A percentile compares a stretch with the other conserved stretches of the same genome.
Evolutionary conservation across 2,113 vertebrate genomes (phyloP).

Genomic region (Pygoscelis antarcticus): DNA sequence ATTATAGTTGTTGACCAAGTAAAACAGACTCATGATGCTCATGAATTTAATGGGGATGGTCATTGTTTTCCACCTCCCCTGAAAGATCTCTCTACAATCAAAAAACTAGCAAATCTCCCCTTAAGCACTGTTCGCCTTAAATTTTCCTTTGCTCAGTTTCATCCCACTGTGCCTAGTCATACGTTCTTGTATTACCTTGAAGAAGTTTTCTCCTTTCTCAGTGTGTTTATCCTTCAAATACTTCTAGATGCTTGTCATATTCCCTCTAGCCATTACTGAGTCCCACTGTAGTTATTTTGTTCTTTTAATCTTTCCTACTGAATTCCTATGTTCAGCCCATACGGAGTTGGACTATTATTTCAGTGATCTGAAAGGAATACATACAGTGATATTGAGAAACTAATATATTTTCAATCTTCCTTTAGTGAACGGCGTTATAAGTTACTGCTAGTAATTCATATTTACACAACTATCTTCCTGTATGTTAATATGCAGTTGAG

Average conservation of each 20-base stretch:
- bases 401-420: neutral
- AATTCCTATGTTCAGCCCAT: neutral
- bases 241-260: conserved; percentile 17
- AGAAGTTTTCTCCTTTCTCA: conserved; percentile 10
- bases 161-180: neutral
- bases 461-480: neutral
- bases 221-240: conserved; percentile 29
- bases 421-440: neutral
- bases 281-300: neutral
- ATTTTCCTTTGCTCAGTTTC: neutral
- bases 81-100: neutral
- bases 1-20: neutral
- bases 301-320: conserved; percentile 29
- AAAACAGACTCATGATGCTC: neutral
- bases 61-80: neutral
- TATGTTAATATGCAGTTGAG: neutral
- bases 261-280: conserved; percentile 3
- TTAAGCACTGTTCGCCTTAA: neutral
- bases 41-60: neutral
- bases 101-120: neutral
- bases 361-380: neutral
- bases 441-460: neutral
- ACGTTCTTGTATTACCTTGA: neutral
- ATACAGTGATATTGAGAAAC: neutral
- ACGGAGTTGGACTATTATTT: neutral